Conservation (phyloP, 1,140 invertebrate species). For the Dreissena rostriformis region DNA sequence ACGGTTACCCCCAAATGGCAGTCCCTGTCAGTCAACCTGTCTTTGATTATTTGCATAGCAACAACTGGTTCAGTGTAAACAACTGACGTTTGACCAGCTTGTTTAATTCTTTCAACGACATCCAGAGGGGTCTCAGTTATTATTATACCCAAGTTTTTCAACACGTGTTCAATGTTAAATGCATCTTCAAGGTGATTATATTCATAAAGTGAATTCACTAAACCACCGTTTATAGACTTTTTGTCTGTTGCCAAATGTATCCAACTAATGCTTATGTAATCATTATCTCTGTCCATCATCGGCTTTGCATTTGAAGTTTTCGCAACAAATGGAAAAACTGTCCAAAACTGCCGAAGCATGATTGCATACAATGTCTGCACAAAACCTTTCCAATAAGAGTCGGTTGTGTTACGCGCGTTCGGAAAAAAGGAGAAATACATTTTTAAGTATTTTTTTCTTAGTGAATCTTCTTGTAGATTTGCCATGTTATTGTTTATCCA, state of each 20-base stretch:
- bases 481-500: neutral
- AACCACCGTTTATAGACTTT: neutral
- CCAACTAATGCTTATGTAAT: neutral
- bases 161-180: neutral
- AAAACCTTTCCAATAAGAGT: neutral
- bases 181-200: neutral
- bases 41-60: neutral
- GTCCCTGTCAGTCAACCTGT: neutral
- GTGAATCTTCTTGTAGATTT: neutral
- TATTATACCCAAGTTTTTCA: neutral
- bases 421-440: neutral
- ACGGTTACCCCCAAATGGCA: neutral
- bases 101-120: neutral
- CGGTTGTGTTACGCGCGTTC: neutral
- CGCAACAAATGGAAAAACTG: neutral
- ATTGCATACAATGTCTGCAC: neutral
- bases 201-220: neutral
- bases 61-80: neutral
- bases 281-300: neutral
- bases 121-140: neutral
- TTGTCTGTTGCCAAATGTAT: neutral
- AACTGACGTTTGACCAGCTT: neutral
- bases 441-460: neutral
- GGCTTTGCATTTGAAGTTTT: too few species aligned
- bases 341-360: neutral